Percentiles rank a stretch among this genome's conserved stretches.
Conservation (phyloP, 2,113 vertebrate species). For the Calyptommatus sinebrachiatus region DNA sequence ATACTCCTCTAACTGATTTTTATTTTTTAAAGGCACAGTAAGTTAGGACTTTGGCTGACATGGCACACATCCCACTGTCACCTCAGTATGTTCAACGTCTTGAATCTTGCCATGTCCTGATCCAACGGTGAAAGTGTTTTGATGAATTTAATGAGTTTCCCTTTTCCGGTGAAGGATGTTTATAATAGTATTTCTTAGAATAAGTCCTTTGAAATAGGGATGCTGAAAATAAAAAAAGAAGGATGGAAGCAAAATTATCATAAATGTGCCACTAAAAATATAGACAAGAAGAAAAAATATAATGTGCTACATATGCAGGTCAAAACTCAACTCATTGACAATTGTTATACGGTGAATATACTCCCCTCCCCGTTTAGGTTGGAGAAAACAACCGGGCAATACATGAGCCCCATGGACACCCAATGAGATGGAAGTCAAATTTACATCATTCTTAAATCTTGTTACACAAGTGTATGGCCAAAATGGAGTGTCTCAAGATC, state of each 20-base stretch:
- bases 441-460: background rate
- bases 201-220: constrained; percentile 90
- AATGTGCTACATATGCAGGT: background rate
- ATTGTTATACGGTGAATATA: background rate
- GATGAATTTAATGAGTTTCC: constrained; percentile 75
- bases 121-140: constrained; percentile 80
- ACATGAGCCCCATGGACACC: background rate
- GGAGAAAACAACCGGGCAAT: background rate
- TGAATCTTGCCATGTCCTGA: constrained; percentile 76
- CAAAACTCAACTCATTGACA: background rate
- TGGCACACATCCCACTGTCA: constrained; percentile 67
- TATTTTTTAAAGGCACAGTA: constrained; percentile 77
- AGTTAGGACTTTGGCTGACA: constrained; percentile 81
- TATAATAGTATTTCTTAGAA: constrained; percentile 82
- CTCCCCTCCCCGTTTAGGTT: background rate
- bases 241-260: constrained; percentile 44
- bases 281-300: background rate
- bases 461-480: background rate
- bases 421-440: background rate
- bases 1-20: constrained; percentile 68
- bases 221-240: constrained; percentile 74
- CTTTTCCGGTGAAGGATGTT: constrained; percentile 81
- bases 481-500: background rate
- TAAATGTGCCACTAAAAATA: background rate
- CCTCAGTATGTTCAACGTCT: constrained; percentile 78